These are phyloP conservation scores for Cecidostiba fungosa DNA, from an alignment of 2,888 invertebrate species.

Conservation along the genomic window DNA sequence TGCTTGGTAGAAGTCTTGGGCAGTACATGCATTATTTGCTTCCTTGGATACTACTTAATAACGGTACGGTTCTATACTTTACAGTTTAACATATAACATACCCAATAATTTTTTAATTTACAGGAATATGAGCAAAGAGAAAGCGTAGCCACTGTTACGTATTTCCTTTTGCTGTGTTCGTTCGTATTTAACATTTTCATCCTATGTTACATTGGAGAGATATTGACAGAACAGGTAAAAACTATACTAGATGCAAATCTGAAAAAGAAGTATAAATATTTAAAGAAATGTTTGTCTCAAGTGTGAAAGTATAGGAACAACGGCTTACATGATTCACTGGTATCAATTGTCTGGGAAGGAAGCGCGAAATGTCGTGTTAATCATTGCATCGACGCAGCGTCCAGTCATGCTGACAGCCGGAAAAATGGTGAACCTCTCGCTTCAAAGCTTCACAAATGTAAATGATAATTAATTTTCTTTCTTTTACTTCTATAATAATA, in stretches of 20 bases:
- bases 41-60: slow-evolving; percentile 24
- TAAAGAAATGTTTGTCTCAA: slow-evolving; percentile 31
- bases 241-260: not conserved
- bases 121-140: slow-evolving; percentile 46
- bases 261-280: not conserved
- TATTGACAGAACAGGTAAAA: slow-evolving; percentile 53
- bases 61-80: slow-evolving; percentile 9
- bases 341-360: slow-evolving; percentile 67
- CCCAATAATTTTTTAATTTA: not conserved
- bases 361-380: slow-evolving; percentile 65
- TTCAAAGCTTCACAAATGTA: slow-evolving; percentile 71
- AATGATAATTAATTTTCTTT: slow-evolving; percentile 30
- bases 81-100: too few species aligned
- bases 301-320: slow-evolving; percentile 68
- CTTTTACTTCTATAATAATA: not conserved
- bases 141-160: not conserved
- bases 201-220: slow-evolving; percentile 59
- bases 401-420: slow-evolving; percentile 70
- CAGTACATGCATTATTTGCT: slow-evolving; percentile 11
- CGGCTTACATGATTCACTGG: slow-evolving; percentile 70
- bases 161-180: slow-evolving; percentile 16
- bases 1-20: slow-evolving; percentile 23
- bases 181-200: slow-evolving; percentile 57
- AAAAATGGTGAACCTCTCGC: slow-evolving; percentile 69
- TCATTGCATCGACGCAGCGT: slow-evolving; percentile 67